Evolutionary conservation across 2,113 vertebrate species (phyloP), one percentile per base, ranked within the genome.

Genomic region (Eclectus roratus): DNA sequence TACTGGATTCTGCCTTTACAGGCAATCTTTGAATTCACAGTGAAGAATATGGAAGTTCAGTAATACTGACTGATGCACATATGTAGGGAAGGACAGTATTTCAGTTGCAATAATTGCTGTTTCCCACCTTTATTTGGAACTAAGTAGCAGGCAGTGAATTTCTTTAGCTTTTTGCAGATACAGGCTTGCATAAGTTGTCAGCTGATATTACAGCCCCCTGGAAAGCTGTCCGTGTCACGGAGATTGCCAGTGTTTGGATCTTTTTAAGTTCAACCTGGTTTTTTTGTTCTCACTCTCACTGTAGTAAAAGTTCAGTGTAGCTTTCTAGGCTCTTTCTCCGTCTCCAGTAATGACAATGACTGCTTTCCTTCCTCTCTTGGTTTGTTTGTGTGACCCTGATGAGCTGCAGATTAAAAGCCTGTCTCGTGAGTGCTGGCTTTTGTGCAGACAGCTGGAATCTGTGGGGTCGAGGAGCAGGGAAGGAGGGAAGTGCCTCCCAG

Each of bases 151-250:
- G n/a, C 79, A 63, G 39, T 50, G 37, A 28, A 56, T 88, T 85
- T 80, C 47, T 78, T 49, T 78, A 85, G 76, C 47, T 78, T 68
- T 84, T 16, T 77, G 71, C 76, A 90, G 85, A 93, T 91, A 23
- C 77, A 89, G 60, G 27, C 93, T 96, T 96, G 90, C 93, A 74
- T 88, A 90, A 95, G 55, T 82, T 78, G 84, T 91, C 94, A 94
- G 93, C 85, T 94, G 88, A 85, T 88, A 35, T 13, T 18, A 1
- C 88, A 90, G 63, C 60, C 90, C 88, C 84, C 76, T 76, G 82
- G 77, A 83, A 73, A 29, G 60, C 76, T 80, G 68, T 2, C 58
- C 0, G 0, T 35, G 24, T 64, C 35, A 8, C 5, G 12, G 23
- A 55, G 43, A 13, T 13, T 71, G 82, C 82, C 61, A 35, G 58